Conservation (phyloP, 2,797 vertebrate species). For the Denticeps clupeoides region DNA sequence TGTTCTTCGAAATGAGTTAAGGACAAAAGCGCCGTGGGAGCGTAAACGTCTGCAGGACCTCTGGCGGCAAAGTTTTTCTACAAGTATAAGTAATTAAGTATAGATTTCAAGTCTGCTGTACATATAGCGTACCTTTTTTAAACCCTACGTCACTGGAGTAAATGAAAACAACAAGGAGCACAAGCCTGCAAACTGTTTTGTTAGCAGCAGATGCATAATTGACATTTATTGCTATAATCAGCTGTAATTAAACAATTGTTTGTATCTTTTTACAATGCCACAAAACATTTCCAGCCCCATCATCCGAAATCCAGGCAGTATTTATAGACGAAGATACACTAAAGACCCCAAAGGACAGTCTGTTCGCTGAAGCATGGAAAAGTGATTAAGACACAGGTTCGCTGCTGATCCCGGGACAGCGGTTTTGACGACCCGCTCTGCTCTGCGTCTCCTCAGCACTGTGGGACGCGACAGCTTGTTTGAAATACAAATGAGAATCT, state of each 20-base stretch:
- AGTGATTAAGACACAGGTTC: slow-evolving; percentile 4
- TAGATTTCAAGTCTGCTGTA: too few relatives aligned
- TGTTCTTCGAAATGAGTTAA: slow-evolving; percentile 73
- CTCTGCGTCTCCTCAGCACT: not conserved
- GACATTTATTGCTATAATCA: slow-evolving; percentile 69
- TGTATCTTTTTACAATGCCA: slow-evolving; percentile 33
- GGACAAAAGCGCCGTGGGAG: too few relatives aligned
- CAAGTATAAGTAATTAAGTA: too few relatives aligned
- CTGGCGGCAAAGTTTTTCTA: too few relatives aligned
- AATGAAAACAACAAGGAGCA: not conserved
- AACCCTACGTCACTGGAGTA: not conserved
- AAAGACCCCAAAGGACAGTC: slow-evolving; percentile 2
- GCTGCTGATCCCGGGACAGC: slow-evolving; percentile 22
- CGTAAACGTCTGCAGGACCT: too few relatives aligned
- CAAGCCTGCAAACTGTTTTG: slow-evolving; percentile 1
- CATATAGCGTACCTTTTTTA: too few relatives aligned
- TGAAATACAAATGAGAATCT: slow-evolving; percentile 25
- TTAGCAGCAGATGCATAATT: slow-evolving; percentile 65
- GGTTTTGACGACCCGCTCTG: too few relatives aligned
- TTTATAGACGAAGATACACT: slow-evolving; percentile 25
- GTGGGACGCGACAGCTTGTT: slow-evolving; percentile 8
- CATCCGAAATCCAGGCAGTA: slow-evolving; percentile 42
- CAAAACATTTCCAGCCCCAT: slow-evolving; percentile 38
- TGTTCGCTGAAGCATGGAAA: not conserved
- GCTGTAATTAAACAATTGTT: slow-evolving; percentile 43